Evolutionary conservation across 64 coral and sea anemone species (phyloP), one percentile per base, ranked within the genome.

Genomic region (Dendronephthya gigantea): DNA sequence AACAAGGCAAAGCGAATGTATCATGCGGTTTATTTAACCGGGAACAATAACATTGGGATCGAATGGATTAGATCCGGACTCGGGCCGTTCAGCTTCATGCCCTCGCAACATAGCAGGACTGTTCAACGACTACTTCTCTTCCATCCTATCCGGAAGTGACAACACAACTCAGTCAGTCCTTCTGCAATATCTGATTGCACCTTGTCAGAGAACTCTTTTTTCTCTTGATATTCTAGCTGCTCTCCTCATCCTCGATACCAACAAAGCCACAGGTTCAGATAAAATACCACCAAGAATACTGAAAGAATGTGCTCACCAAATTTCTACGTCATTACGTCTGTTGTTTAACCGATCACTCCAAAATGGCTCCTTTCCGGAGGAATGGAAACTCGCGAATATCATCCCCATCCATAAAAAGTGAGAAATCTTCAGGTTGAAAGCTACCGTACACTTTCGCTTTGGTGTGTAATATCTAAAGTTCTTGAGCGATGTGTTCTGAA

Each of bases 51-150:
- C 83, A 32, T 16, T 85, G 82, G 65, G 68, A 75, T 45, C 41
- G 11, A 45, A 45, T 45, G 41, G 41, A 45, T 32, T 39, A 39
- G 72, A 65, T 39, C 27, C 39, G 35, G 38, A 11, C 27, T 83
- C 69, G 85, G n/a, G 34, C 40, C 50, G 84, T 84, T 52, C 36
- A 49, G 84, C 56, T 22, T 62, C 50, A 31, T 82, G 69, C 23
- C 84, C 89, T 59, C 59, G 74, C 38, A 35, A 83, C 50, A 86
- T 83, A 33, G 76, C 62, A 79, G 48, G 38, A 28, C 62, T 91
- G 27, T 91, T 91, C 56, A 91, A 91, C 84, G 90, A 87, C 38
- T 87, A 83, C 82, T 90, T 90, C 43, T 58, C 84, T 25, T 90
- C 83, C 10, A 83, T 90, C 40, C 52, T 90, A 39, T 40, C 19